Base-by-base conservation (phyloP, 2,797 vertebrate species). In the Enteromius radiatus region DNA sequence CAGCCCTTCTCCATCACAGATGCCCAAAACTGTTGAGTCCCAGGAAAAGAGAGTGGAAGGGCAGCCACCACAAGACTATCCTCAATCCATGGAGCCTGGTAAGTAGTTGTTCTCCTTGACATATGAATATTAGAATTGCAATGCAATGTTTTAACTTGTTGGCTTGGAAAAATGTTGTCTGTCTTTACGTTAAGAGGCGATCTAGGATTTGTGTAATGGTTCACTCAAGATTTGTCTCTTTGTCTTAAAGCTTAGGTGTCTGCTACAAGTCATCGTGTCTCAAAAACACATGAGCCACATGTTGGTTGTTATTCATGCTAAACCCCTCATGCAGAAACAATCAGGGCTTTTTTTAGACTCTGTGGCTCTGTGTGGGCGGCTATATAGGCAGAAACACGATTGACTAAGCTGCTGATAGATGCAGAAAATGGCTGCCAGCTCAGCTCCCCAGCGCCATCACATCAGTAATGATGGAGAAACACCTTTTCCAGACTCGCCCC, bases 81-180 rank as follows among this genome's bases (percentile, higher is more conserved):
- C 96, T 84, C 93, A 95, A 85, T 93, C 95, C 52, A 89, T 97
- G 89, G 97, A 97, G 90, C 96, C 97, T 90, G 97, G 97, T 99
- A 90, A 92, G 93, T n/a, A 63, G 7, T 26, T 26, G 17, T 41
- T 68, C 49, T 41, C 19, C 4, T 9, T 67, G 47, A 17, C 23
- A 33, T 47, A 41, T 14, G 6, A 36, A 12, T 54, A 33, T 33
- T 21, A 47, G 10, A 31, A 45, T 28, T 70, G 17, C 28, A 21
- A 1, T 19, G n/a, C 7, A 56, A 28, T 65, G 1, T 26, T 43
- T 28, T 11, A 7, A 69, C 68, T 21, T 80, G 15, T 63, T 84
- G 68, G 70, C 63, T 56, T 69, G 41, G 14, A 47, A 43, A 68
- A 69, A 21, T 56, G 4, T 31, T 73, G 63, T 69, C 73, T 73